Evolutionary conservation across 1,140 invertebrate species (phyloP).

Genomic region (Nasonia vitripennis): DNA sequence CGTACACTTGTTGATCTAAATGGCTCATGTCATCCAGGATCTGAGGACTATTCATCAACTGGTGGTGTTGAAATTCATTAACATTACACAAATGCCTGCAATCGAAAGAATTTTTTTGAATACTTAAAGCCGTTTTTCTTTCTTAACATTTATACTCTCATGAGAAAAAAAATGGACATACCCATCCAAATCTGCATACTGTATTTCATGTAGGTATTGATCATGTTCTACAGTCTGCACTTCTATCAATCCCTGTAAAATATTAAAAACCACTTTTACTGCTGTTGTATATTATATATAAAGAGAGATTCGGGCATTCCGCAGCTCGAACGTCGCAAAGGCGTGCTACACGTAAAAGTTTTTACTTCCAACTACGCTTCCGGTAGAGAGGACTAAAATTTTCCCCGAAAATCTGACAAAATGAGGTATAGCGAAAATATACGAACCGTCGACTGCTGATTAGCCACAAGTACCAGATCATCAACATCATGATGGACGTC

Average conservation of each 20-base stretch:
- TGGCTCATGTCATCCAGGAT: background rate
- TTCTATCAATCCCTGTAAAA: constrained; percentile 1
- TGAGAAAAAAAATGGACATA: background rate
- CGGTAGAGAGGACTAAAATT: too few species aligned
- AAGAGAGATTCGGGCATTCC: too few species aligned
- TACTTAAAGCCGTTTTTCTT: too few species aligned
- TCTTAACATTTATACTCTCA: background rate
- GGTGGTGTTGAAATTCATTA: background rate
- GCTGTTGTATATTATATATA: too few species aligned
- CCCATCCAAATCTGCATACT: constrained; percentile 31
- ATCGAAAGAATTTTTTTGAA: background rate
- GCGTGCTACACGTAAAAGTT: too few species aligned
- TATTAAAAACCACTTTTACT: background rate
- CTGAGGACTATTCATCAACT: background rate
- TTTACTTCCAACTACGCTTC: too few species aligned
- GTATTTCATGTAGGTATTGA: background rate
- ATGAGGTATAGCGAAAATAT: background rate
- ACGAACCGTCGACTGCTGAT: background rate
- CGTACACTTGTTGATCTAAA: background rate
- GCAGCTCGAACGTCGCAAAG: too few species aligned
- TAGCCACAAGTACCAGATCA: too few species aligned
- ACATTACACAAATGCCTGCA: constrained; percentile 19
- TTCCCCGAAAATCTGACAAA: background rate
- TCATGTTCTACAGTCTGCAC: background rate
- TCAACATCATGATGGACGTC: background rate